Evolutionary conservation across 2,113 vertebrate species (phyloP), one percentile per base, ranked within the genome.

Genomic region (Lamprotornis superbus): DNA sequence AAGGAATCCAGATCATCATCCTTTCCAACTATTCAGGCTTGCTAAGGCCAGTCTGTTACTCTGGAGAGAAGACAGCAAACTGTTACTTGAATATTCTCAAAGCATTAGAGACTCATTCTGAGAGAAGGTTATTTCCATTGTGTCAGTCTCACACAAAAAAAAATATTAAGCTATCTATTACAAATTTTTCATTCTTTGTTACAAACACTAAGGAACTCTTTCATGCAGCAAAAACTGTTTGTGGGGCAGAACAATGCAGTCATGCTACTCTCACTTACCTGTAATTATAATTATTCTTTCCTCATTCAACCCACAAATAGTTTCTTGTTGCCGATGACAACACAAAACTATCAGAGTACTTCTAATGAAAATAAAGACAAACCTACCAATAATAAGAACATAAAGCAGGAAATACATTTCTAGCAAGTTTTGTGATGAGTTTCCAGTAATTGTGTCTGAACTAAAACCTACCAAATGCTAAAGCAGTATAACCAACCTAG

Each of bases 241-340:
- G 69, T 57, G 60, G 52, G 40, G 57, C 69, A 86, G 60, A 83
- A 56, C 55, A 91, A 71, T 6, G 46, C 46, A 75, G 23, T 52
- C 42, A 39, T 23, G 16, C 59, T 67, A 44, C 24, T 52, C n/a
- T 77, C 83, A 78, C 31, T 93, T 61, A 42, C 14, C 40, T 15
- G 40, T 42, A 91, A 94, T 71, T 87, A 14, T 47, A 94, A 90
- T 46, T 93, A 64, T 52, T 78, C 70, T 11, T 87, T 91, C 84
- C 78, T 93, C 90, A 74, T 89, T 93, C 83, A 65, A 60, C 15
- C 28, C 20, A 50, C 76, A 91, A 95, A 94, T 25, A 81, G 60
- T 71, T 88, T 90, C 87, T 84, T 94, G 79, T 90, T 93, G 91
- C 93, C 2, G 6, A 61, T 8, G 22, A 37, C 42, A 90, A 57